A percentile compares a stretch with the other conserved stretches of the same genome.
These are phyloP conservation scores for Aspidoscelis tigris DNA, from an alignment of 2,113 vertebrate genomes.

Conservation along the genomic window DNA sequence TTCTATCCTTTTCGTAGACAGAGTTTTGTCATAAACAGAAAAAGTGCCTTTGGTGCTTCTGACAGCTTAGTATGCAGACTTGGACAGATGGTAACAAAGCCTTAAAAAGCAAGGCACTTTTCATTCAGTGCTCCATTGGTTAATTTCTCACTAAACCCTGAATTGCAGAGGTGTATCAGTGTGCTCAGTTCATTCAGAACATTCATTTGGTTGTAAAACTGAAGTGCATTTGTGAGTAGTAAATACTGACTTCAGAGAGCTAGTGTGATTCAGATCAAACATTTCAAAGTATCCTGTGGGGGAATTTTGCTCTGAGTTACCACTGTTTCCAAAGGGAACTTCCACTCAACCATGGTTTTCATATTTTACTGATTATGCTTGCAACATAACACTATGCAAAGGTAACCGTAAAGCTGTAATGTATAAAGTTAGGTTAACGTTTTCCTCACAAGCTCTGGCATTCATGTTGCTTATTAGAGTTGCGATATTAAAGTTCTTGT, in stretches of 20 bases:
- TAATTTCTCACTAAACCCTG: conserved; percentile 34
- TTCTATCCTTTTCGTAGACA: conserved; percentile 58
- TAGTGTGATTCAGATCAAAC: conserved; percentile 11
- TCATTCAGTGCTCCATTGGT: background rate
- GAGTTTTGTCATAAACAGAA: conserved; percentile 47
- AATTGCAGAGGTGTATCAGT: background rate
- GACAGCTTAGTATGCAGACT: conserved; percentile 29
- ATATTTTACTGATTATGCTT: conserved; percentile 23
- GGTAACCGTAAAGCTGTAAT: conserved; percentile 12
- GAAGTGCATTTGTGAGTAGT: background rate
- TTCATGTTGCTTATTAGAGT: background rate
- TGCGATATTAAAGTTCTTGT: conserved; percentile 27
- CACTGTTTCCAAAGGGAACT: conserved; percentile 36
- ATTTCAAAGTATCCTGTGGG: conserved; percentile 1
- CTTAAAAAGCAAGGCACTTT: conserved; percentile 43
- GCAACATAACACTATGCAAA: background rate
- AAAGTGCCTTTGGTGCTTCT: conserved; percentile 66
- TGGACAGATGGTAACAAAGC: conserved; percentile 22
- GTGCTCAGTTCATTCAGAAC: conserved; percentile 42
- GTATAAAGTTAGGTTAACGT: background rate
- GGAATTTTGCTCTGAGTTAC: conserved; percentile 35
- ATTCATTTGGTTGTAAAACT: conserved; percentile 25
- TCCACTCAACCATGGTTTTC: conserved; percentile 19
- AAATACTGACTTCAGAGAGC: conserved; percentile 39
- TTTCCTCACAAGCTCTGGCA: conserved; percentile 20